These are phyloP conservation scores for Montipora cactus DNA, from an alignment of 64 coral and sea anemone genomes.

Conservation along the genomic window DNA sequence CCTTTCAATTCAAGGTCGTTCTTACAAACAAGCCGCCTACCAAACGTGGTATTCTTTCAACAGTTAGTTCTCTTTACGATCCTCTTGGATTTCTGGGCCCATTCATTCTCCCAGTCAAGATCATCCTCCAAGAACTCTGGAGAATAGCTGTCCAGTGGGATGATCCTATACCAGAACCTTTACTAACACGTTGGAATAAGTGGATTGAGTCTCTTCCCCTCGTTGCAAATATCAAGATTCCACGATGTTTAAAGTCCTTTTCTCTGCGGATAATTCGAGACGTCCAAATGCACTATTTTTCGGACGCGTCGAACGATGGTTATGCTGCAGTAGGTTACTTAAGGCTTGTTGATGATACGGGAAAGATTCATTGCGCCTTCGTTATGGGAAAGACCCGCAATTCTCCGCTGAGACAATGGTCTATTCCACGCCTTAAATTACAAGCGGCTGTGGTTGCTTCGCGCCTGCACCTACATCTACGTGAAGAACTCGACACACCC, in stretches of 20 bases:
- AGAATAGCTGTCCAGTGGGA: constrained; percentile 37
- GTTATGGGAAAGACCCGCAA: constrained; percentile 36
- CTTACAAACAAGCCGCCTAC: not conserved
- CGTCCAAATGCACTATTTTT: constrained; percentile 49
- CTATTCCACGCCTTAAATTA: constrained; percentile 64
- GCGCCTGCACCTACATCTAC: not conserved
- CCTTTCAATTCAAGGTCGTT: constrained; percentile 17
- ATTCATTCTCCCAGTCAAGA: constrained; percentile 36
- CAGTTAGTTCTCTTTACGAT: constrained; percentile 43
- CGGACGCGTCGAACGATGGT: constrained; percentile 14
- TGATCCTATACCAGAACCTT: constrained; percentile 23
- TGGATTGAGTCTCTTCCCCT: constrained; percentile 9
- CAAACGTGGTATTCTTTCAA: constrained; percentile 32
- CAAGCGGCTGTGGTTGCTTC: constrained; percentile 31
- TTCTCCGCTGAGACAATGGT: constrained; percentile 20
- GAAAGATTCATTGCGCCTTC: too few species aligned
- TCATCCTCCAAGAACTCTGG: constrained; percentile 50
- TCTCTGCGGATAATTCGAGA: not conserved
- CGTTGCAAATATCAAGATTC: constrained; percentile 12
- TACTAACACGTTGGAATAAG: not conserved
- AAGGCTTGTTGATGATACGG: not conserved
- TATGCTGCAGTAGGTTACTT: constrained; percentile 43
- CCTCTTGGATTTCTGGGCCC: constrained; percentile 52
- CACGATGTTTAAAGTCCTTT: constrained; percentile 1
- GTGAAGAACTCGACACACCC: too few species aligned